Evolutionary conservation across 2,113 vertebrate genomes (phyloP), one percentile per base, ranked within the genome.

Genomic region (Cephalopholis sonnerati): DNA sequence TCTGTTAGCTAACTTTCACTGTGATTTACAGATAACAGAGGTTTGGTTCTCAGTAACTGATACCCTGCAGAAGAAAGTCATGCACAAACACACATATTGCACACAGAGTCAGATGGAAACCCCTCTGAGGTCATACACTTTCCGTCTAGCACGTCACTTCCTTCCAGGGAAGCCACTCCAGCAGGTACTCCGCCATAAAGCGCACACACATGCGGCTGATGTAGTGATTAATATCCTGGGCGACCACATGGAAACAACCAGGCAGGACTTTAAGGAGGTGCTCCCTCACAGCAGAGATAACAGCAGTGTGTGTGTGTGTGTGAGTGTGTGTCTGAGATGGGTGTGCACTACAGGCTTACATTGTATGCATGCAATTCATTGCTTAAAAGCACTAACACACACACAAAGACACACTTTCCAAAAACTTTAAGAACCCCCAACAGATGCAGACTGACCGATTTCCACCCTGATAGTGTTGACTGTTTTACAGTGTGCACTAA

Each of bases 161-260:
- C 89, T 87, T 86, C 55, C 22, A 82, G 44, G 68, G 48, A 82
- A 84, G 77, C 41, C 74, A 77, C 62, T 81, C 25, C 71, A 81
- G 79, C 84, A 79, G 83, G 65, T 86, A 50, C 54, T 77, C 81
- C 77, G 58, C 57, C 58, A 61, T 59, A 39, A 71, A 65, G 70
- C 15, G 75, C 53, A 59, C 59, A 86, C 73, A 77, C 36, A 57
- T 66, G 71, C 51, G 62, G 54, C 84, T 39, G 39, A 86, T 71
- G 57, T 59, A 86, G 74, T 91, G 89, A 92, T 92, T 92, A 87
- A 93, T 90, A 86, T 92, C 90, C 86, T 85, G 89, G 87, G 69
- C 55, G 24, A 76, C 79, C 74, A 88, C 81, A 74, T 32, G 87
- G 91, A 94, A 92, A 90, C 62, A 53, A 84, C 73, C 75, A 70